Percentiles rank a stretch among this genome's conserved stretches.
These are phyloP conservation scores for Archaeoteleia sp. DNA, from an alignment of 2,888 invertebrate species.

Conservation along the genomic window DNA sequence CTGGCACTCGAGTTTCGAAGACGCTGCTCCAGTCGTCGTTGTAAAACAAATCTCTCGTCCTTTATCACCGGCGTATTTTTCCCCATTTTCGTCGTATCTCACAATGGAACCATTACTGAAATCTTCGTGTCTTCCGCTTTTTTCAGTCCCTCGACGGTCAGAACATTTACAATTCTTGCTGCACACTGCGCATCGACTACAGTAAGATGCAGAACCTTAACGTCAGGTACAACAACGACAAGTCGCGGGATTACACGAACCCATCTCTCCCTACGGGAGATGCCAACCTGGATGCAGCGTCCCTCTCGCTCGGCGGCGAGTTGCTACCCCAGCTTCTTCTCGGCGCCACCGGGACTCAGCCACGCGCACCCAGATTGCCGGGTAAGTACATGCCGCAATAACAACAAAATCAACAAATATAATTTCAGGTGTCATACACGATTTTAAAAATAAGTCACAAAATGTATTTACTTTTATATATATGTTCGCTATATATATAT, in stretches of 20 bases:
- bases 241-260: constrained; percentile 99
- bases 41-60: constrained; percentile 30
- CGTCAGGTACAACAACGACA: constrained; percentile 99
- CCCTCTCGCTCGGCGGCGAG: constrained; percentile 81
- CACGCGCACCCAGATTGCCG: constrained; percentile 70
- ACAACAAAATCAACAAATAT: background rate
- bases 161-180: constrained; percentile 99
- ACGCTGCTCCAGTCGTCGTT: too few relatives aligned
- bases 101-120: constrained; percentile 31
- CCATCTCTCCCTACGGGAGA: constrained; percentile 98
- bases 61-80: constrained; percentile 33
- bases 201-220: constrained; percentile 98
- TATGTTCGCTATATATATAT: background rate
- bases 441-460: background rate
- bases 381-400: constrained; percentile 62
- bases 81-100: constrained; percentile 28
- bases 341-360: constrained; percentile 75
- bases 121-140: constrained; percentile 31
- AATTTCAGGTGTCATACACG: background rate
- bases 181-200: constrained; percentile 99
- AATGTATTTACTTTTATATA: too few relatives aligned
- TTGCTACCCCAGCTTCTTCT: constrained; percentile 78
- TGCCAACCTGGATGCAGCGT: constrained; percentile 80
- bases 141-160: constrained; percentile 95
- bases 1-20: background rate